Percentiles rank a stretch among this genome's conserved stretches.
Evolutionary conservation across 2,113 vertebrate species (phyloP).

Genomic region (Crypturellus undulatus): DNA sequence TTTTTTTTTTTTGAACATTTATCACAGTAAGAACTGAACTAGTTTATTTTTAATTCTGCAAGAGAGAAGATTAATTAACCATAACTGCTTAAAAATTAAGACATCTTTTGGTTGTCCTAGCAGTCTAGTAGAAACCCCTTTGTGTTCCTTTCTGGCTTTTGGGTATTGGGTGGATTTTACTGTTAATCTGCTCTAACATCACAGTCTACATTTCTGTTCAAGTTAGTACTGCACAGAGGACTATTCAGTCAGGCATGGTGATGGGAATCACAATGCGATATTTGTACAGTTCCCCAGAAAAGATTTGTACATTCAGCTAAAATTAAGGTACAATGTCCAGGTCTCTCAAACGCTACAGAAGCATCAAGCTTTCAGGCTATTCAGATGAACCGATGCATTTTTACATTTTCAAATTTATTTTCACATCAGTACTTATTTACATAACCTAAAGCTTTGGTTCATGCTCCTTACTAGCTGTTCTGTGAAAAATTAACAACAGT

Average conservation of each 20-base stretch:
- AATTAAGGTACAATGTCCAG: not conserved
- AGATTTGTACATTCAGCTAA: not conserved
- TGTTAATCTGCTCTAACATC: not conserved
- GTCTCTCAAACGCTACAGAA: not conserved
- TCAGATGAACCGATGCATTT: not conserved
- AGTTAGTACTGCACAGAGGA: not conserved
- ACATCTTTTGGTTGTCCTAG: not conserved
- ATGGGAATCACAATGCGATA: not conserved
- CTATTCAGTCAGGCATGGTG: not conserved
- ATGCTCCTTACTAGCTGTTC: not conserved
- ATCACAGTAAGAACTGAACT: not conserved
- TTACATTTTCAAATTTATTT: not conserved
- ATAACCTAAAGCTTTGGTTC: not conserved
- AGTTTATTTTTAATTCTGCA: not conserved
- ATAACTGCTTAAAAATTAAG: not conserved
- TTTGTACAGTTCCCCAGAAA: not conserved
- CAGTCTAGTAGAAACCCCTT: not conserved
- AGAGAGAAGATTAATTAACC: not conserved
- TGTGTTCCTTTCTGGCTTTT: accelerated
- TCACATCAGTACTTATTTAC: too few relatives aligned
- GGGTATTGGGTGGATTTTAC: not conserved
- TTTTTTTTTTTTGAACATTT: not conserved
- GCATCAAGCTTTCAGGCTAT: not conserved
- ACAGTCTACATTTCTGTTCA: not conserved
- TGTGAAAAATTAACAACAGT: not conserved